Evolutionary conservation across 2,113 vertebrate species (phyloP).

Genomic region (Megaceryle maxima): DNA sequence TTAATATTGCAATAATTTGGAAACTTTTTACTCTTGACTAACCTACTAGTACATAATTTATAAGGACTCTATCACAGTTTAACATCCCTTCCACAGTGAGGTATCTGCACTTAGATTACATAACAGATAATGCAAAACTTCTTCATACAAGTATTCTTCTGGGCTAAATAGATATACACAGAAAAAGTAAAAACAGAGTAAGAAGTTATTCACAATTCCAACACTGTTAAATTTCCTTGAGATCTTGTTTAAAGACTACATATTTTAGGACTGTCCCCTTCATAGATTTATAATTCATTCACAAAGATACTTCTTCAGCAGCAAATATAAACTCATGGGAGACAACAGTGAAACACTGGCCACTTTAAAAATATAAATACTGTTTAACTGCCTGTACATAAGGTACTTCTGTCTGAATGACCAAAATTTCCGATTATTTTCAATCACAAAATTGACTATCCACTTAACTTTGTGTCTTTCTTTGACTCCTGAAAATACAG

Average conservation of each 20-base stretch:
- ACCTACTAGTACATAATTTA: background rate
- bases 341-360: background rate
- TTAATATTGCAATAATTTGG: background rate
- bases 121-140: background rate
- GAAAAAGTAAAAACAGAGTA: background rate
- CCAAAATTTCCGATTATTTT: background rate
- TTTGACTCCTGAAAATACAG: background rate
- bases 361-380: background rate
- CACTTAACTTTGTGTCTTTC: background rate
- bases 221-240: background rate
- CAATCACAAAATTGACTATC: background rate
- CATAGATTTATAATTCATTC: background rate
- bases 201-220: background rate
- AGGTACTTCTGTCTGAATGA: background rate
- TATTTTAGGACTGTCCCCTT: background rate
- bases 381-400: background rate
- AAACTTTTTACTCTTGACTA: background rate
- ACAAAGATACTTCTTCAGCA: background rate
- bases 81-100: background rate
- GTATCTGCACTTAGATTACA: rapidly evolving
- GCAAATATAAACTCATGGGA: background rate
- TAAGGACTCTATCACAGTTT: background rate
- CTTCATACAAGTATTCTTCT: background rate
- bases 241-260: background rate
- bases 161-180: background rate